Evolutionary conservation across 2,797 vertebrate species (phyloP), one percentile per base, ranked within the genome.

Genomic region (Pangasius sanitwongsei): DNA sequence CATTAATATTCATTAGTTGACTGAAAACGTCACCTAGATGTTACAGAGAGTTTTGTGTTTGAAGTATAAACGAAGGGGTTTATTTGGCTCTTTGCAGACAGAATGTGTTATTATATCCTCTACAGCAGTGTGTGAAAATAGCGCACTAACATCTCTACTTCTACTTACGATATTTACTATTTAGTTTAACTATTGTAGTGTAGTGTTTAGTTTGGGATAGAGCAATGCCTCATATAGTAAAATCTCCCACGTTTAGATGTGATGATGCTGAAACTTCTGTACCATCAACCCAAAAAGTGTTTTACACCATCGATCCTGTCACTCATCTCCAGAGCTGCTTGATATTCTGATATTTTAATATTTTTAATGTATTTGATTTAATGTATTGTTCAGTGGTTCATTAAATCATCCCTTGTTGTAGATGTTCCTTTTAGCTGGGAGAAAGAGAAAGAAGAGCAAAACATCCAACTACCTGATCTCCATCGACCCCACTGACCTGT

Each of bases 381-480:
- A n/a, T n/a, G n/a, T 55, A 69, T 20, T 80, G 69, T 86, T 69
- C 72, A 44, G 78, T 78, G 69, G 44, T 67, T 90, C 53, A 91
- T 91, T 90, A 87, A 16, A 70, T 55, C 78, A 13, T 70, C 88
- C 41, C 88, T 90, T 87, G 86, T 87, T 67, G 12, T 93, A 99
- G 98, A 97, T 99, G 90, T 99, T 99, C 94, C 96, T 99, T 90
- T 96, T 99, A 95, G 98, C 98, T 87, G 98, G 98, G 91, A 97
- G 98, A 93, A 99, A 99, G 94, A 96, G 98, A 92, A 99, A 99
- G 97, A 99, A 99, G 97, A 99, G 98, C 94, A 99, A 99, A 97
- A 99, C 98, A 87, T 99, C 98, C 75, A 99, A 99, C 98, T 99
- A 99, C 97, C 98, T 99, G 96, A 99, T 99, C 95, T 99, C 98